Evolutionary conservation across 2,113 vertebrate species (phyloP).

Genomic region (Ascaphus truei): DNA sequence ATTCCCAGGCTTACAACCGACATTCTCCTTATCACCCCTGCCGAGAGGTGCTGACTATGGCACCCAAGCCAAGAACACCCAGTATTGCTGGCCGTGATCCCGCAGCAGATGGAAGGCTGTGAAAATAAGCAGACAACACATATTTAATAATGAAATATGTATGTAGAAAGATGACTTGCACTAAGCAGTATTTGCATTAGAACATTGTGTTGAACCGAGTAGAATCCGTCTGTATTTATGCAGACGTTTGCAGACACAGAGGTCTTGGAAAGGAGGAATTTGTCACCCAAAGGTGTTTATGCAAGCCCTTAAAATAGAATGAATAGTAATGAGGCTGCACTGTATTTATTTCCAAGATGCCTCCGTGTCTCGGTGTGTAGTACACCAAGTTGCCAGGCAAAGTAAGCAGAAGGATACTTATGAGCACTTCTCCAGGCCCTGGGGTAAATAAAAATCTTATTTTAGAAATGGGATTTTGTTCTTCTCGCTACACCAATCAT

Average conservation of each 20-base stretch:
- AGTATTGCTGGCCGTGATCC: slow-evolving; percentile 1
- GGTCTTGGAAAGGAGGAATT: background rate
- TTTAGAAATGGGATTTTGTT: too few relatives aligned
- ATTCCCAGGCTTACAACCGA: slow-evolving; percentile 11
- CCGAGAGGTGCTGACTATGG: slow-evolving; percentile 9
- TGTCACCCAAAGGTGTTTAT: slow-evolving; percentile 31
- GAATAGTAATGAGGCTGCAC: slow-evolving; percentile 1
- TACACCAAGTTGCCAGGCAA: background rate
- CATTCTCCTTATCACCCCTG: background rate
- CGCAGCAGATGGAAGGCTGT: slow-evolving; percentile 8
- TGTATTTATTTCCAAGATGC: background rate
- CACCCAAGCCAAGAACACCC: slow-evolving; percentile 8
- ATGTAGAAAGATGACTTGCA: background rate
- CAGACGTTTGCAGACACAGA: slow-evolving; percentile 6
- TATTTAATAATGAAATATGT: background rate
- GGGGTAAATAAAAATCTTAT: too few relatives aligned
- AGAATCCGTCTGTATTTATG: background rate
- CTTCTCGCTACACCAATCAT: too few relatives aligned
- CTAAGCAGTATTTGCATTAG: background rate
- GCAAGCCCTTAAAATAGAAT: slow-evolving; percentile 18
- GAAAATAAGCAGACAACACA: slow-evolving; percentile 24
- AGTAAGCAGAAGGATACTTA: background rate
- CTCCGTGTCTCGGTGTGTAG: background rate
- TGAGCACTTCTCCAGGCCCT: background rate
- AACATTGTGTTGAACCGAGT: background rate